Percentiles rank a stretch among this genome's conserved stretches.
These are phyloP conservation scores for Myathropa florea DNA, from an alignment of 2,888 invertebrate species.

Conservation along the genomic window DNA sequence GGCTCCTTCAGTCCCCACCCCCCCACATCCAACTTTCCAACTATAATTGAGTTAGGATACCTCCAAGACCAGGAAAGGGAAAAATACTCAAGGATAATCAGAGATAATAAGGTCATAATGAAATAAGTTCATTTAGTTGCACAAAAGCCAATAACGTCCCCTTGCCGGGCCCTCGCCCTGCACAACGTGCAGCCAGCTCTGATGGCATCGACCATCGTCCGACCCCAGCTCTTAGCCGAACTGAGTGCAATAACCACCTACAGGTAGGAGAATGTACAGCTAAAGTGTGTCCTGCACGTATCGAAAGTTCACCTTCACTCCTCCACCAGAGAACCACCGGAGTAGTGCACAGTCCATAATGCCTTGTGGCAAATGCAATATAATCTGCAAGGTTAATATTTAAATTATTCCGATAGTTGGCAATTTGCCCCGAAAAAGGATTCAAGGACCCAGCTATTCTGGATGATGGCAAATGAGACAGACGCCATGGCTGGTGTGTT, in stretches of 20 bases:
- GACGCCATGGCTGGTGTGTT: constrained; percentile 18
- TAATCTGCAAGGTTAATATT: constrained; percentile 62
- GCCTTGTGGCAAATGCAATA: constrained; percentile 68
- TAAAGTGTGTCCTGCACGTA: constrained; percentile 4
- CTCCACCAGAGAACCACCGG: background rate
- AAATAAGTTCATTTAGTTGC: constrained; percentile 66
- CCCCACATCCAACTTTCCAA: background rate
- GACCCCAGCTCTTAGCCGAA: constrained; percentile 17
- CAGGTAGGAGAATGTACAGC: background rate
- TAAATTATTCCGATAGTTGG: constrained; percentile 67
- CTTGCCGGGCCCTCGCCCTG: background rate
- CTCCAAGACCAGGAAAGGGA: background rate
- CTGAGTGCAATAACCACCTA: constrained; percentile 45
- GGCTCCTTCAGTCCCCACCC: background rate
- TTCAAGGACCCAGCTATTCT: background rate
- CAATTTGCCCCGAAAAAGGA: constrained; percentile 61
- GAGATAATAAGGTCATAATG: constrained; percentile 65
- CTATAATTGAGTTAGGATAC: background rate
- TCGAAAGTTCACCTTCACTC: constrained; percentile 24
- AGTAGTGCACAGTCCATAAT: constrained; percentile 51
- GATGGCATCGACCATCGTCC: constrained; percentile 2
- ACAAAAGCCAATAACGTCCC: constrained; percentile 59
- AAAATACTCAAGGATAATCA: constrained; percentile 54
- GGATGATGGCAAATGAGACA: background rate
- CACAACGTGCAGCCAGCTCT: too few species aligned